phyloP scores from a whole-genome alignment of 2,888 invertebrate genomes.

The Dryococelus australis region DNA sequence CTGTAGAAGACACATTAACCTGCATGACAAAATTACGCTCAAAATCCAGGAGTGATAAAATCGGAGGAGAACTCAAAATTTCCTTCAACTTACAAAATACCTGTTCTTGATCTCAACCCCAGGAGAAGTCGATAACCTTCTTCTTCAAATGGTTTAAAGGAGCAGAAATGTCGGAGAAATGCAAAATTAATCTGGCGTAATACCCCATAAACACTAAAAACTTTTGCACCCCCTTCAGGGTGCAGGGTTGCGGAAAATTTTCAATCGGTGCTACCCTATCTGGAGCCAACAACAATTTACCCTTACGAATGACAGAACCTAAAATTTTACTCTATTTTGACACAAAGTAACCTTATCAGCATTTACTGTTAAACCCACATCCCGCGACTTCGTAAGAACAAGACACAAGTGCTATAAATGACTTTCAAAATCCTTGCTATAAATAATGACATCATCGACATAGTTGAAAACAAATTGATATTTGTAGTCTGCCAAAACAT shows the following conservation, averaged over 20 bases:
- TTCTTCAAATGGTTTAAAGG: neutral
- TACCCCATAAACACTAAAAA: neutral
- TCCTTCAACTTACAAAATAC: neutral
- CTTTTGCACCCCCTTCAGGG: neutral
- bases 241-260: neutral
- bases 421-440: neutral
- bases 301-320: neutral
- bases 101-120: neutral
- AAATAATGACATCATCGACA: neutral
- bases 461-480: neutral
- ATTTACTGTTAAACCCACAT: neutral
- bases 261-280: neutral
- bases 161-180: neutral
- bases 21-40: neutral
- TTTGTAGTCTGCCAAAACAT: neutral
- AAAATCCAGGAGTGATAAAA: neutral
- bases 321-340: neutral
- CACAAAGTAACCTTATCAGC: neutral
- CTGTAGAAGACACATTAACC: neutral
- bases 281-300: neutral
- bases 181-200: neutral
- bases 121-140: neutral
- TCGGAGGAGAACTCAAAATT: neutral
- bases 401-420: neutral
- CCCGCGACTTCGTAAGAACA: neutral